Evolutionary conservation across 2,888 invertebrate genomes (phyloP).

Genomic region (Agapostemon virescens): DNA sequence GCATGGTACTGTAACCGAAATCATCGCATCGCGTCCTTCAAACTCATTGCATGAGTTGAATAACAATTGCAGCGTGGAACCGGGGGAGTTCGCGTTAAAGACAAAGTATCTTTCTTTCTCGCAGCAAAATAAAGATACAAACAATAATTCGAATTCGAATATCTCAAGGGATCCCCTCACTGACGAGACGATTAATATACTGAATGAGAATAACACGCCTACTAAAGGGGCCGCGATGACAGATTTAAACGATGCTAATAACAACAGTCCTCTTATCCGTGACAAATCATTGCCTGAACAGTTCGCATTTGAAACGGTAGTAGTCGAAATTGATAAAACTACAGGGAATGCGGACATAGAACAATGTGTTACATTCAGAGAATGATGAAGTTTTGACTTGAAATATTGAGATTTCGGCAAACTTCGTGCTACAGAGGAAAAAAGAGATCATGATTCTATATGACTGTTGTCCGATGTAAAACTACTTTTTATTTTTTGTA

Average conservation of each 20-base stretch:
- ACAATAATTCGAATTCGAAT: slow-evolving; percentile 56
- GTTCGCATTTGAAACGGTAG: slow-evolving; percentile 46
- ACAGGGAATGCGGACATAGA: slow-evolving; percentile 32
- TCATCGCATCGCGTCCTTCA: slow-evolving; percentile 13
- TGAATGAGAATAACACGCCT: slow-evolving; percentile 29
- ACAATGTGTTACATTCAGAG: slow-evolving; percentile 43
- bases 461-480: slow-evolving; percentile 50
- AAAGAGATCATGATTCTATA: slow-evolving; percentile 33
- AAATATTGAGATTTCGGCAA: slow-evolving; percentile 15
- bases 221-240: slow-evolving; percentile 30
- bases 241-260: slow-evolving; percentile 51
- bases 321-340: slow-evolving; percentile 49
- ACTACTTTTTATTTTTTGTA: slow-evolving; percentile 57
- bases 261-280: slow-evolving; percentile 55
- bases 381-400: slow-evolving; percentile 37
- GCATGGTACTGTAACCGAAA: slow-evolving; percentile 24
- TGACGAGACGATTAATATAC: slow-evolving; percentile 35
- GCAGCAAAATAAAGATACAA: slow-evolving; percentile 53
- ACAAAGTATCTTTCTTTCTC: slow-evolving; percentile 53
- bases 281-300: slow-evolving; percentile 46
- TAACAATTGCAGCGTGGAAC: slow-evolving; percentile 30
- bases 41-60: slow-evolving; percentile 11
- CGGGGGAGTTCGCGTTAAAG: slow-evolving; percentile 65
- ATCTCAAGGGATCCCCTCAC: slow-evolving; percentile 13
- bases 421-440: not conserved